Evolutionary conservation across 2,113 vertebrate genomes (phyloP), one percentile per base, ranked within the genome.

Genomic region (Phalacrocorax pelagicus): DNA sequence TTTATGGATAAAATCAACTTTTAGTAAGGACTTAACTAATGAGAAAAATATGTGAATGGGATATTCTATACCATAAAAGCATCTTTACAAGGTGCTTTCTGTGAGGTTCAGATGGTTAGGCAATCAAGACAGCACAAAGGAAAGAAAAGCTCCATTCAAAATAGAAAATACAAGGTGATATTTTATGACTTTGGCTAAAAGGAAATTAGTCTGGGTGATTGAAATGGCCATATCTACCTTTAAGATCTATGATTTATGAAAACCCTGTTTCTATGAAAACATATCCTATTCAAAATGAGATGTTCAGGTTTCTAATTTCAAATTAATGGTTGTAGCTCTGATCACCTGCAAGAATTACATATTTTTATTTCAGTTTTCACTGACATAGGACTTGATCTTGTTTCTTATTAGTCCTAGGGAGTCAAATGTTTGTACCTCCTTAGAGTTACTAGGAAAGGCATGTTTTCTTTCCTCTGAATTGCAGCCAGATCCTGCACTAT

Each of bases 391-490:
- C n/a, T 90, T 92, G 36, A 63, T 73, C 30, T 73, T 46, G 6
- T 70, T 74, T 91, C 10, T 90, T 29, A 14, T 72, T 92, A 55
- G 23, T 42, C 15, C 18, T 36, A 22, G 9, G 16, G 6, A 74
- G 30, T 66, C 23, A 47, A 88, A 69, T 78, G 44, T 52, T 88
- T 89, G 59, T 71, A 29, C 26, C 82, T 67, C 65, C 44, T 69
- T 80, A 52, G 32, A 51, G 29, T 80, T 57, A 57, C 38, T 18
- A 30, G 4, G n/a, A 92, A 86, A 89, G 23, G 29, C 16, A 52
- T 85, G 36, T 73, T 94, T 94, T 86, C 49, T 70, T 96, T 74
- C 57, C 74, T 85, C 27, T 57, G 67, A 95, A 66, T 20, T 77
- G 87, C 77, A 83, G 80, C 44, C 92, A 84, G 77, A 92, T 78